phyloP scores from a whole-genome alignment of 2,113 vertebrate genomes.

The Hylia prasina region DNA sequence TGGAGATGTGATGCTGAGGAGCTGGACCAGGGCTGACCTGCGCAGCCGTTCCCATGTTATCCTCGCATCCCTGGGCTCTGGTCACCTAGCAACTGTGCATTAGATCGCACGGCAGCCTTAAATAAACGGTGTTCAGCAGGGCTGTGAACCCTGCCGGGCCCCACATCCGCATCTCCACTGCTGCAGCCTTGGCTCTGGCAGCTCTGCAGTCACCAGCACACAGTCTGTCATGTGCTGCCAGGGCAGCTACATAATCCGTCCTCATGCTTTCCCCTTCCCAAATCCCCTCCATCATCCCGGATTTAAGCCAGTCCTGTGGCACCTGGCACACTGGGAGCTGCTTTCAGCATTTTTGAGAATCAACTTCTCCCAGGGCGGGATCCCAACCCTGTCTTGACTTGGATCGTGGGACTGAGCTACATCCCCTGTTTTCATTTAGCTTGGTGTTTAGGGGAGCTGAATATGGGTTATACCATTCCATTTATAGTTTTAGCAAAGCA shows the following conservation, averaged over 20 bases:
- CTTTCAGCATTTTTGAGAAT: neutral
- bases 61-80: neutral
- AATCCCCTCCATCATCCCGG: neutral
- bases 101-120: accelerated
- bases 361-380: neutral
- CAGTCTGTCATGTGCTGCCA: neutral
- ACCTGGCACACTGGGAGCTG: neutral
- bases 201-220: neutral
- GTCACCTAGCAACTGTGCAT: conserved; percentile 54
- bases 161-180: neutral
- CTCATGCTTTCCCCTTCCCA: neutral
- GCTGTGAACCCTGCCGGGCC: neutral
- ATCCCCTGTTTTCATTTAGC: neutral
- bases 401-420: neutral
- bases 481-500: conserved; percentile 50
- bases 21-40: conserved; percentile 6
- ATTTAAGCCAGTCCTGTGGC: neutral
- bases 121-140: neutral
- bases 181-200: neutral
- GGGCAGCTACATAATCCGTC: neutral
- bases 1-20: neutral
- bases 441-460: conserved; percentile 26
- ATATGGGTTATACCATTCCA: conserved; percentile 50
- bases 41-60: neutral
- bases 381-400: neutral